Base-by-base conservation (phyloP, 2,888 invertebrate genomes). In the Augiades crinisus region DNA sequence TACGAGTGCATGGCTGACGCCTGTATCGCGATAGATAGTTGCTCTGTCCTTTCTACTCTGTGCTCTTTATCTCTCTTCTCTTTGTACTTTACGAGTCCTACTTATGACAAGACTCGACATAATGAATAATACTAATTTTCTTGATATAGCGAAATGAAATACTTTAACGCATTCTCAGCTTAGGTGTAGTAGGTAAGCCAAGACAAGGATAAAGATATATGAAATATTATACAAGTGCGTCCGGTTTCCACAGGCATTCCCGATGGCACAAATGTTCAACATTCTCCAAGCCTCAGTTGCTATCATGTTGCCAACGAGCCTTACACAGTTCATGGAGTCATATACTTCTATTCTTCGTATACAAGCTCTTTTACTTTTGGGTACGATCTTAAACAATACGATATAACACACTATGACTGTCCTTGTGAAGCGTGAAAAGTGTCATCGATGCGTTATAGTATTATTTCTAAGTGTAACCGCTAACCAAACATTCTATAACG, bases 261-360 rank as follows among this genome's bases (percentile, higher is more conserved):
- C 95, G 49, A 88, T 94, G 80, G 94, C 95, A 4, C 93, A 94
- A 75, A 93, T 94, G 77, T 94, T 92, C 75, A 95, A 95, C 81
- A 91, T 92, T n/a, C 89, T 95, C 24, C 95, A 94, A 81, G 68
- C 86, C 27, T 70, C 91, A 19, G 78, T 93, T 77, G 90, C 92
- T 50, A 88, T 91, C 62, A 77, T 81, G 61, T 84, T 91, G 69
- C 93, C 91, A 50, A 66, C 75, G 67, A 91, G 85, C 34, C 72
- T 94, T 40, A 73, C 91, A 5, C 68, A 84, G 54, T 72, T 84
- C 13, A 92, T 93, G 52, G 94, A 94, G 75, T 81, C 91, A 5
- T 73, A 85, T 53, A 86, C 91, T 17, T 92, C 94, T 12, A 74
- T 93, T 41, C 81, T 75, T 55, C 86, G 93, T 59, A 78, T 94